Evolutionary conservation across 1,140 invertebrate species (phyloP), one percentile per base, ranked within the genome.

Genomic region (fruit fly (Drosophila melanogaster)): DNA sequence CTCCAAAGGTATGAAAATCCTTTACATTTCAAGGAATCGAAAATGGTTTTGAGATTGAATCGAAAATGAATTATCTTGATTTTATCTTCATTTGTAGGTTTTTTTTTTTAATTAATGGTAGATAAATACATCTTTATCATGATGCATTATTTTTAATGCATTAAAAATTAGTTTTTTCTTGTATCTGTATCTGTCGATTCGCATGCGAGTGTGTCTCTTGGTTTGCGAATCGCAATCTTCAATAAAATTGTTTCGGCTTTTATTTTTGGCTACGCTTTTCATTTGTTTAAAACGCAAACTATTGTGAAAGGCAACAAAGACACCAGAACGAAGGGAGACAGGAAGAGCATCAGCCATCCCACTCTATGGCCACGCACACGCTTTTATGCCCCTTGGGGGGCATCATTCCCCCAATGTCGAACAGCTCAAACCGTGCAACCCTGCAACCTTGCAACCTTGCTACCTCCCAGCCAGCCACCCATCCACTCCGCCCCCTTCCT

Each of bases 221-320:
- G 69, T 77, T 67, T 67, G 83, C 70, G 41, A 66, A 71, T 87
- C 75, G 79, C 83, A 86, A 86, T 86, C 83, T 86, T 86, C 83
- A 86, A 86, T 86, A 86, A 86, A 86, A 86, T 65, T 69, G 83
- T 87, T 86, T 87, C 79, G 56, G 57, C 75, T 86, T 83, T 83
- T 75, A 75, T 83, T 85, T 83, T 77, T 75, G 79, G 75, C 70
- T 87, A 73, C 84, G 71, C 79, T 86, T 83, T 86, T 71, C 83
- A 86, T 86, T 86, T 86, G 83, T 89, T 86, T 86, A 87, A 86
- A 86, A 79, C 83, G 84, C 79, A 87, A 77, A 89, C 83, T 86
- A 87, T 86, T 87, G 83, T 87, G 70, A 44, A 22, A 43, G 69
- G 70, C 70, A 74, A 74, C 71, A 74, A 74, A 74, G 72, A 75